phyloP scores from a whole-genome alignment of 2,888 invertebrate genomes.

The Lymantria monacha region DNA sequence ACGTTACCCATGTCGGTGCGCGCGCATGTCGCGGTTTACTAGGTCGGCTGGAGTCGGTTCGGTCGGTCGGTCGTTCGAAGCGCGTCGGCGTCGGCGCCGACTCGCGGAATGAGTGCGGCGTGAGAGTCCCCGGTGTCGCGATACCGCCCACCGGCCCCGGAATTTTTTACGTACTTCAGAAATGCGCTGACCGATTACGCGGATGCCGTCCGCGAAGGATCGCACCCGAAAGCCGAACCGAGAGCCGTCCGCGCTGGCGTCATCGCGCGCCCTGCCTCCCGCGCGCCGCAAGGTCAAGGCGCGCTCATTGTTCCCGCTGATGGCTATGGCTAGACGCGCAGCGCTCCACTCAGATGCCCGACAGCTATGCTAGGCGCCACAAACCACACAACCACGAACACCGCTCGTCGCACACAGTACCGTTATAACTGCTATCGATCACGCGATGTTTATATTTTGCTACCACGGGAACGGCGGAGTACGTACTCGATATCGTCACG shows the following conservation, averaged over 20 bases:
- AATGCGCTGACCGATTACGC: constrained; percentile 77
- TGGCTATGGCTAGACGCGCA: constrained; percentile 56
- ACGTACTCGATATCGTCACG: constrained; percentile 50
- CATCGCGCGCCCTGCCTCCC: constrained; percentile 73
- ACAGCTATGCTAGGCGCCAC: constrained; percentile 40
- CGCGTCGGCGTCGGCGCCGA: constrained; percentile 81
- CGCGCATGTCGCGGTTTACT: constrained; percentile 76
- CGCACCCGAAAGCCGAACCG: constrained; percentile 80
- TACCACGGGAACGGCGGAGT: constrained; percentile 71
- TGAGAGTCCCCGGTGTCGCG: constrained; percentile 62
- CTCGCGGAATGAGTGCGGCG: constrained; percentile 73
- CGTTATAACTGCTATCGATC: constrained; percentile 64
- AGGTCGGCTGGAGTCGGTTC: constrained; percentile 71
- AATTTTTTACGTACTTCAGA: constrained; percentile 73
- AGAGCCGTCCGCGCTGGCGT: constrained; percentile 76
- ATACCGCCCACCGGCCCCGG: constrained; percentile 69
- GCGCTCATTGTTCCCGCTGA: constrained; percentile 70
- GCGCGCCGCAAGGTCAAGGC: constrained; percentile 79
- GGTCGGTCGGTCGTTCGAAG: constrained; percentile 79
- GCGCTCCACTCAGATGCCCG: constrained; percentile 47
- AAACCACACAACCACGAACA: constrained; percentile 28
- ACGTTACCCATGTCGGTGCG: constrained; percentile 78
- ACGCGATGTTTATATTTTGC: constrained; percentile 72
- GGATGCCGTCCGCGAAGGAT: constrained; percentile 79
- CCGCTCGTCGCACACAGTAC: constrained; percentile 41